Base-by-base conservation (phyloP, 2,888 invertebrate species). In the Hypena proboscidalis region DNA sequence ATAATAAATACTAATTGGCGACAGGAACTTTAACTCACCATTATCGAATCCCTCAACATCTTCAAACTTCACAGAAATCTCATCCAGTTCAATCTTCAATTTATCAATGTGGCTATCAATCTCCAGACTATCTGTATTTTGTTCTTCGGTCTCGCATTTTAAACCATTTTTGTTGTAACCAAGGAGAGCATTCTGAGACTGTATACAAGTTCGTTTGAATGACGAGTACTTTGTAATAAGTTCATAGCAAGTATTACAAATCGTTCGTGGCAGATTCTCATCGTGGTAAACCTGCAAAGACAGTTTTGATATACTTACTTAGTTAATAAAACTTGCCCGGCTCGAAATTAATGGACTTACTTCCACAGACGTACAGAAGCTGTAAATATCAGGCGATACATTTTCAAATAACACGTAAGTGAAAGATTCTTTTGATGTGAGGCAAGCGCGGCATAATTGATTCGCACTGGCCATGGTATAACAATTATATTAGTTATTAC, bases 291-390 rank as follows among this genome's bases (percentile, higher is more conserved):
- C 67, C 90, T 89, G 58, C n/a, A n/a, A n/a, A n/a, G n/a, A n/a
- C n/a, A n/a, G n/a, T n/a, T n/a, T n/a, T n/a, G n/a, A n/a, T n/a
- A n/a, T n/a, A n/a, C n/a, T n/a, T n/a, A n/a, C n/a, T n/a, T n/a
- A n/a, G n/a, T n/a, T n/a, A n/a, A n/a, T n/a, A n/a, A n/a, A n/a
- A n/a, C n/a, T n/a, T n/a, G n/a, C n/a, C n/a, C n/a, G n/a, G n/a
- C n/a, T n/a, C n/a, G n/a, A n/a, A n/a, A n/a, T n/a, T n/a, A n/a
- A n/a, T n/a, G n/a, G n/a, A n/a, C 34, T 58, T 69, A 90, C 90
- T 80, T 90, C 69, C 19, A 91, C 50, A 6, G 89, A 85, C 34
- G 90, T 91, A 51, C 90, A 91, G 66, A 83, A 90, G 29, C 52
- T 73, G 58, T 80, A 90, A 19, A 76, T 57, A 47, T 85, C 82